These are phyloP conservation scores for Lynx canadensis DNA, from an alignment of 2,113 vertebrate genomes.

Conservation along the genomic window DNA sequence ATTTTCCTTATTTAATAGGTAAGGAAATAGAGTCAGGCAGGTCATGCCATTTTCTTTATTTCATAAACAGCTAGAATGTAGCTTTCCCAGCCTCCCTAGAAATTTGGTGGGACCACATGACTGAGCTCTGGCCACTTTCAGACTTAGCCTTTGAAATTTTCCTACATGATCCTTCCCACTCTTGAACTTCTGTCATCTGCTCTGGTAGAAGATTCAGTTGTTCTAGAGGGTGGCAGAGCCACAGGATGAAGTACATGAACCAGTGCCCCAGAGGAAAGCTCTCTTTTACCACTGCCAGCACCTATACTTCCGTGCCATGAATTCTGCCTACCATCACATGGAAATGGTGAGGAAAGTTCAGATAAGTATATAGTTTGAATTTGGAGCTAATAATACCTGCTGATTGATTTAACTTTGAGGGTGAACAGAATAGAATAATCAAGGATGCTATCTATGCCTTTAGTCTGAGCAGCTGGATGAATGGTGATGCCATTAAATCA, in stretches of 20 bases:
- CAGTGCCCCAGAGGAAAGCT: background rate
- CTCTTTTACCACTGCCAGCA: background rate
- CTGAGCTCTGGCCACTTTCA: background rate
- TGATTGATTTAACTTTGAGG: background rate
- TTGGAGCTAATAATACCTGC: background rate
- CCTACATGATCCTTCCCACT: background rate
- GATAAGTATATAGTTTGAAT: background rate
- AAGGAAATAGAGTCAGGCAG: background rate
- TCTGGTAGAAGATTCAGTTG: background rate
- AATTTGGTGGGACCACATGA: background rate
- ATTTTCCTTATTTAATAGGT: background rate
- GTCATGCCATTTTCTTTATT: background rate
- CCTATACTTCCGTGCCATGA: background rate
- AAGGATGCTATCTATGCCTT: background rate
- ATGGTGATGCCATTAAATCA: background rate
- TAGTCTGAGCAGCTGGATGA: background rate
- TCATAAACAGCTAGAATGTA: background rate
- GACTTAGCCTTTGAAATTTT: background rate
- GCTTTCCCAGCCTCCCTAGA: background rate
- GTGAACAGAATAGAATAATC: background rate
- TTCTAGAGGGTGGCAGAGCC: background rate
- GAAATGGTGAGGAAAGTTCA: background rate
- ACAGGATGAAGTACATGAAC: background rate
- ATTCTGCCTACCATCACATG: background rate
- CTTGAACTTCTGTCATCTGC: background rate